Percentiles rank a stretch among this genome's conserved stretches.
Evolutionary conservation across 2,113 vertebrate species (phyloP).

Genomic region (Trachemys scripta): DNA sequence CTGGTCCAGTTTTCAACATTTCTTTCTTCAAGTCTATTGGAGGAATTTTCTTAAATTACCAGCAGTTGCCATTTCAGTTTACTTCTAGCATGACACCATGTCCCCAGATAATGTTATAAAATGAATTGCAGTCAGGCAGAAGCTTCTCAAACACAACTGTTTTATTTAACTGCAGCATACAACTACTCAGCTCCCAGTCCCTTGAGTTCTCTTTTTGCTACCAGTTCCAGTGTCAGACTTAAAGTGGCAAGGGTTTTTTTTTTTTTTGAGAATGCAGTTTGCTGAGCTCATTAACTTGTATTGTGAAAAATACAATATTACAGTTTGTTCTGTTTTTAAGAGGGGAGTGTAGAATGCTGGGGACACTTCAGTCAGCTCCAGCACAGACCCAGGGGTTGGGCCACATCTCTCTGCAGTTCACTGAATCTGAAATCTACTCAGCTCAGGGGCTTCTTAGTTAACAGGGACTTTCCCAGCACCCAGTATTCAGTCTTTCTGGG

Average conservation of each 20-base stretch:
- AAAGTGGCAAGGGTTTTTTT: background rate
- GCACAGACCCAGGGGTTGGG: too few species aligned
- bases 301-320: background rate
- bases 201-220: conserved; percentile 38
- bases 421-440: too few species aligned
- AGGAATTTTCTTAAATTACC: conserved; percentile 43
- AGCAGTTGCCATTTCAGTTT: conserved; percentile 62
- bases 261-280: conserved; percentile 20
- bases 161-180: conserved; percentile 59
- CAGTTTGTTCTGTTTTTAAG: background rate
- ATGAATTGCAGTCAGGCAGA: conserved; percentile 59
- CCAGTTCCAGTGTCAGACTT: background rate
- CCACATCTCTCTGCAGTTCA: too few species aligned
- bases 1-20: conserved; percentile 55
- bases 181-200: conserved; percentile 44
- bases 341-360: background rate
- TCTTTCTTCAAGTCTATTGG: conserved; percentile 39
- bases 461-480: too few species aligned
- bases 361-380: background rate
- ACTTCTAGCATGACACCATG: conserved; percentile 50
- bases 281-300: conserved; percentile 18
- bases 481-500: too few species aligned
- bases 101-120: conserved; percentile 48
- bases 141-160: conserved; percentile 61
- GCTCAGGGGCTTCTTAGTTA: too few species aligned